Evolutionary conservation across 1,140 invertebrate genomes (phyloP).

Genomic region (Drosophila pseudoananassae): DNA sequence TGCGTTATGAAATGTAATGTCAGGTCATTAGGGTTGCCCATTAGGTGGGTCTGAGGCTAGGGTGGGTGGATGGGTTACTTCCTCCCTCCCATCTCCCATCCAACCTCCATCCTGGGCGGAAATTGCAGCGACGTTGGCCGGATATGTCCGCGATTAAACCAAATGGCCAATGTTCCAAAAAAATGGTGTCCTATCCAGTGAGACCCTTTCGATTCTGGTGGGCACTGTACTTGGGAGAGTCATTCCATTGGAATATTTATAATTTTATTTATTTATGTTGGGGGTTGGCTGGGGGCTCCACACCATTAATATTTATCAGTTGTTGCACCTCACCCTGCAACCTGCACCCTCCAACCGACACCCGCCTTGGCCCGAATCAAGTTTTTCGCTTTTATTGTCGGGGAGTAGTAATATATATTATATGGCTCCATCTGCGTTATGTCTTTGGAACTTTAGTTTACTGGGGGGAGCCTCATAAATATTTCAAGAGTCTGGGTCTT

Average conservation of each 20-base stretch:
- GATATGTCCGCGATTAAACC: constrained; percentile 71
- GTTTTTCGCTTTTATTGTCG: constrained; percentile 71
- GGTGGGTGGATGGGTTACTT: not conserved
- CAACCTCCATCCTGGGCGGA: constrained; percentile 43
- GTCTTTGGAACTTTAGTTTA: constrained; percentile 69
- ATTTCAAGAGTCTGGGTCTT: constrained; percentile 54
- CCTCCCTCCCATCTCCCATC: not conserved
- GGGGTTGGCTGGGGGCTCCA: constrained; percentile 9
- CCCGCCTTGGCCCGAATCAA: constrained; percentile 46
- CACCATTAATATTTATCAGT: constrained; percentile 58
- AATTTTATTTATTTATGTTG: constrained; percentile 44
- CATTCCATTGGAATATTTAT: constrained; percentile 39
- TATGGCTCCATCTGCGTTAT: constrained; percentile 9
- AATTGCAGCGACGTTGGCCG: constrained; percentile 66
- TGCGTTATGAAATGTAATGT: constrained; percentile 80
- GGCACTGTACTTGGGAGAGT: not conserved
- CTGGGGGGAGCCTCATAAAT: constrained; percentile 57
- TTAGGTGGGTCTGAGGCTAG: constrained; percentile 32
- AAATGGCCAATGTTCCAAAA: constrained; percentile 61
- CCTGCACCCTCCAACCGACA: constrained; percentile 19
- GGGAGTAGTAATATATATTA: constrained; percentile 71
- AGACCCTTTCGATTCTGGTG: not conserved
- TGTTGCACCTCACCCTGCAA: constrained; percentile 26
- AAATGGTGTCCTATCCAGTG: constrained; percentile 1
- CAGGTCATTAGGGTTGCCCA: constrained; percentile 71